Conservation (phyloP, 2,888 invertebrate species). For the Aricia artaxerxes region DNA sequence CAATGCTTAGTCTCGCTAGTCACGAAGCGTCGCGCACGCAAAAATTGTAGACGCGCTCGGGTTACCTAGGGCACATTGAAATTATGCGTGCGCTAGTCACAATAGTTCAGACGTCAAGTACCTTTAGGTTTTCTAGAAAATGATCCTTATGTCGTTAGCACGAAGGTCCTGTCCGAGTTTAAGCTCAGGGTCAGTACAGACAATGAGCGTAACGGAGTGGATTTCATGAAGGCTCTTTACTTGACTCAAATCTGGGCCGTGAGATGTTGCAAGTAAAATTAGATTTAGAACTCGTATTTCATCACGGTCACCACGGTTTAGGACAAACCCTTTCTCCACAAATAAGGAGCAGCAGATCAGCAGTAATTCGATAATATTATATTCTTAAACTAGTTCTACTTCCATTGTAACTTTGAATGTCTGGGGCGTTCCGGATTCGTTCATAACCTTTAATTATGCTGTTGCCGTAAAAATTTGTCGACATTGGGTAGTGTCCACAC, state of each 20-base stretch:
- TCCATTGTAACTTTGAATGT: not conserved
- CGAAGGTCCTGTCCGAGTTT: not conserved
- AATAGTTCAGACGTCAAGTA: not conserved
- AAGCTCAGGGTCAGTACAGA: not conserved
- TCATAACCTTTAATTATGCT: not conserved
- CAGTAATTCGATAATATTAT: too few species aligned
- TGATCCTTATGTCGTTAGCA: not conserved
- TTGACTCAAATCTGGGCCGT: not conserved
- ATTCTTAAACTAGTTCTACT: not conserved
- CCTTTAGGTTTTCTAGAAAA: not conserved
- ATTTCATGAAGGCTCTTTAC: too few species aligned
- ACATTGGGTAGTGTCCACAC: not conserved
- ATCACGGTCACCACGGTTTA: too few species aligned
- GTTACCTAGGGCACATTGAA: conserved; percentile 6
- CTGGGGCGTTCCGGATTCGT: not conserved
- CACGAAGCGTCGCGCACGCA: conserved; percentile 5
- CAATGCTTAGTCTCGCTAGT: conserved; percentile 12
- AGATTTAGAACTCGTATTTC: too few species aligned
- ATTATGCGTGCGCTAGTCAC: not conserved
- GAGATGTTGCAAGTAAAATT: too few species aligned
- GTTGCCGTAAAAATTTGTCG: not conserved
- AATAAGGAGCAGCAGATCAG: too few species aligned
- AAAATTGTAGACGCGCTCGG: not conserved
- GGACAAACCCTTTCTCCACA: too few species aligned
- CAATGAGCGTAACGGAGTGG: too few species aligned